phyloP scores from a whole-genome alignment of 2,113 vertebrate genomes.

The Prunella fulvescens region DNA sequence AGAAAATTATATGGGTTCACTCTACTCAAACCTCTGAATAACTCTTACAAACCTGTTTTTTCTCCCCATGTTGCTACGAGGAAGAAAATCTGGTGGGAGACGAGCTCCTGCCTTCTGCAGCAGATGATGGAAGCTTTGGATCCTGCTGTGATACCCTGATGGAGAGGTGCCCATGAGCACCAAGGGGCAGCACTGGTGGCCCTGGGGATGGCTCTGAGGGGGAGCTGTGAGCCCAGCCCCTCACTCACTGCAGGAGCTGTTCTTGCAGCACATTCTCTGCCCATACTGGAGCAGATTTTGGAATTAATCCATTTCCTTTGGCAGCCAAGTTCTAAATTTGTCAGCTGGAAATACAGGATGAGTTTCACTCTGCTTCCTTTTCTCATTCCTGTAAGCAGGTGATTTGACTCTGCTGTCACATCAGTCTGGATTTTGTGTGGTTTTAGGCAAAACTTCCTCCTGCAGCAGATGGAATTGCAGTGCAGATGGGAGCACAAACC shows the following conservation, averaged over 20 bases:
- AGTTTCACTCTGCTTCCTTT: neutral
- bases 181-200: neutral
- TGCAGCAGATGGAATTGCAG: neutral
- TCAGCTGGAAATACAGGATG: neutral
- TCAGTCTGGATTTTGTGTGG: neutral
- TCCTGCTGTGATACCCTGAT: accelerated
- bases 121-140: neutral
- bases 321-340: neutral
- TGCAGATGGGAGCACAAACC: neutral
- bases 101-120: neutral
- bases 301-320: neutral
- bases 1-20: neutral
- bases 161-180: neutral
- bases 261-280: neutral
- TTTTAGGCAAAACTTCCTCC: neutral
- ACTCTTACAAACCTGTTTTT: neutral
- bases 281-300: neutral
- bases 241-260: neutral
- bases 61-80: neutral
- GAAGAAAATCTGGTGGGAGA: neutral
- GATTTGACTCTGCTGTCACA: neutral
- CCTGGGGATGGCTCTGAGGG: neutral
- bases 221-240: neutral
- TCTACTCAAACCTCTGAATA: neutral
- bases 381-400: neutral